Evolutionary conservation across 1,140 invertebrate genomes (phyloP).

Genomic region (Venturia canescens): DNA sequence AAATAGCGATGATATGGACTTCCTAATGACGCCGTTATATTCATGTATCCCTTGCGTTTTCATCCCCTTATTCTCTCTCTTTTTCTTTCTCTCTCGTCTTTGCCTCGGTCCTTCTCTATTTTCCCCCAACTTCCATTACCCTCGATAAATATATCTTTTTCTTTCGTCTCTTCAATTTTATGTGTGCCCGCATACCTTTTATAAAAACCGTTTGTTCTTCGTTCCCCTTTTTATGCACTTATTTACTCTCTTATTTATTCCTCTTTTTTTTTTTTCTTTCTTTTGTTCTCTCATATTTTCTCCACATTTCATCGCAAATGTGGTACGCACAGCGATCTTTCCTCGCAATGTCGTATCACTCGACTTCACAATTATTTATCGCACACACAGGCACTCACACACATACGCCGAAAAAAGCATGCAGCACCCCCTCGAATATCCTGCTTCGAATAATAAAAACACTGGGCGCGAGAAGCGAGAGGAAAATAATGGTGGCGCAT

Average conservation of each 20-base stretch:
- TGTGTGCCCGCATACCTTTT: neutral
- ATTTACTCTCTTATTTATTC: neutral
- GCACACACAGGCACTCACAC: no score
- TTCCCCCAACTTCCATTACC: neutral
- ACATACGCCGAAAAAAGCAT: no score
- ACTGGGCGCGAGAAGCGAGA: neutral
- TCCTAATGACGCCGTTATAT: conserved; percentile 64
- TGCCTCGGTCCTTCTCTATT: no score
- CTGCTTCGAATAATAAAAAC: no score
- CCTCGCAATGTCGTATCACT: no score
- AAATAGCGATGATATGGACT: conserved; percentile 49
- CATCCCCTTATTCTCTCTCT: conserved; percentile 41
- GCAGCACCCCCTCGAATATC: neutral
- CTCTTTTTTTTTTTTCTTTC: neutral
- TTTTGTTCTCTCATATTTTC: neutral
- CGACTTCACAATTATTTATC: no score
- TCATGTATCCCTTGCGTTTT: conserved; percentile 49
- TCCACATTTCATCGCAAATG: no score
- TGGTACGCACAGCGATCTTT: no score
- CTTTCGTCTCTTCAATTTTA: neutral
- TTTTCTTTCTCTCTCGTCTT: neutral
- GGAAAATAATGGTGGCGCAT: no score
- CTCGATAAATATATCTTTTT: neutral
- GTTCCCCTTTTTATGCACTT: neutral
- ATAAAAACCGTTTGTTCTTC: no score